phyloP scores from a whole-genome alignment of 2,113 vertebrate genomes.

The Chelonoidis abingdonii region DNA sequence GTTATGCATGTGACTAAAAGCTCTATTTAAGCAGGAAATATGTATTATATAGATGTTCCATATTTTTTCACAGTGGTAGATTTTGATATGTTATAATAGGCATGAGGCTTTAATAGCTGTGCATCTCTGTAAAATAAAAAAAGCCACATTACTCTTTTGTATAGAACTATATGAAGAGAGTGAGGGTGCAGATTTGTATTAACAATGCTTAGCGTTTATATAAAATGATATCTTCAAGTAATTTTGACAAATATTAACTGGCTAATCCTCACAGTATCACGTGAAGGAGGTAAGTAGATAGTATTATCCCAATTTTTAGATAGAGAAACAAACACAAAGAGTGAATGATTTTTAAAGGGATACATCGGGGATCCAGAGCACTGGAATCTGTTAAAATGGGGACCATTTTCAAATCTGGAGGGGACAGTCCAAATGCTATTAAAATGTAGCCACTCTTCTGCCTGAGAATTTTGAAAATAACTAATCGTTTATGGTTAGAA shows the following conservation, averaged over 20 bases:
- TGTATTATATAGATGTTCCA: not conserved
- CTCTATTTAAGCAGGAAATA: not conserved
- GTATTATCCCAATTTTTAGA: not conserved
- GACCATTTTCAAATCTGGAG: not conserved
- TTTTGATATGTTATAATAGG: not conserved
- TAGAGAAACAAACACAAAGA: not conserved
- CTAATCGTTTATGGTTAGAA: fast-evolving
- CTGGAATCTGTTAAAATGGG: not conserved
- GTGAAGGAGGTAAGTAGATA: not conserved
- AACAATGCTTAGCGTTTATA: not conserved
- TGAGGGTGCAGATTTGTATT: not conserved
- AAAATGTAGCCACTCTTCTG: not conserved
- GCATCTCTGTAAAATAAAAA: not conserved
- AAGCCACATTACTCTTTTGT: not conserved
- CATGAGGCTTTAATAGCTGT: not conserved
- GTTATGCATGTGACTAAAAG: not conserved
- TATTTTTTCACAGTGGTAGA: not conserved
- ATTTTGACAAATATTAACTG: not conserved
- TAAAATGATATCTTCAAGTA: not conserved
- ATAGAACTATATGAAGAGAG: not conserved
- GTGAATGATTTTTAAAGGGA: not conserved
- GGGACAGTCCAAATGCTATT: not conserved
- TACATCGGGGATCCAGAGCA: not conserved
- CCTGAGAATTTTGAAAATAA: not conserved
- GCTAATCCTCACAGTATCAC: not conserved